Conservation (phyloP, 2,113 vertebrate species). For the Ammospiza caudacuta region DNA sequence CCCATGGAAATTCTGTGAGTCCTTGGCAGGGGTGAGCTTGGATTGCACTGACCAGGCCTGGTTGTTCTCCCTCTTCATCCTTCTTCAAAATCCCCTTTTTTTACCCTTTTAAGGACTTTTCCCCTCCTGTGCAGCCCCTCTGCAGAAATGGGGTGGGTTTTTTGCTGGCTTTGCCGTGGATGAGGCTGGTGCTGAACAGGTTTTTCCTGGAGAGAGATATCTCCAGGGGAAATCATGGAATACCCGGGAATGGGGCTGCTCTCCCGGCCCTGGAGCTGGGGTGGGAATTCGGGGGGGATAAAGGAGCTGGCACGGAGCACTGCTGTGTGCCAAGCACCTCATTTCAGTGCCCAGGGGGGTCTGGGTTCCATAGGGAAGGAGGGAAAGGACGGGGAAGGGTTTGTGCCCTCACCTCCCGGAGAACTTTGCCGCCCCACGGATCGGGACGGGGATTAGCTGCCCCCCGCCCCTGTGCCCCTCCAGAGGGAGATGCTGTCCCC, state of each 20-base stretch:
- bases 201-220: neutral
- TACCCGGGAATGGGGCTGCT: neutral
- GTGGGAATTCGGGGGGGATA: neutral
- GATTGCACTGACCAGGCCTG: neutral
- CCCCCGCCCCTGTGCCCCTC: rapidly evolving
- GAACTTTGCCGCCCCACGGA: rapidly evolving
- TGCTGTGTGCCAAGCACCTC: neutral
- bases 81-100: neutral
- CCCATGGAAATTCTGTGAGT: rapidly evolving
- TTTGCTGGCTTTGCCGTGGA: neutral
- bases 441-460: neutral
- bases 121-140: neutral
- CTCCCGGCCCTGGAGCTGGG: neutral
- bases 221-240: neutral
- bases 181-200: neutral
- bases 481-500: neutral
- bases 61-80: neutral
- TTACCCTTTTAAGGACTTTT: neutral
- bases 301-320: rapidly evolving
- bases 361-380: rapidly evolving
- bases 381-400: neutral
- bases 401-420: neutral
- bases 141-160: neutral
- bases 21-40: neutral
- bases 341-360: neutral